Conservation (phyloP, 2,797 vertebrate species). For the Lophotriccus pileatus region DNA sequence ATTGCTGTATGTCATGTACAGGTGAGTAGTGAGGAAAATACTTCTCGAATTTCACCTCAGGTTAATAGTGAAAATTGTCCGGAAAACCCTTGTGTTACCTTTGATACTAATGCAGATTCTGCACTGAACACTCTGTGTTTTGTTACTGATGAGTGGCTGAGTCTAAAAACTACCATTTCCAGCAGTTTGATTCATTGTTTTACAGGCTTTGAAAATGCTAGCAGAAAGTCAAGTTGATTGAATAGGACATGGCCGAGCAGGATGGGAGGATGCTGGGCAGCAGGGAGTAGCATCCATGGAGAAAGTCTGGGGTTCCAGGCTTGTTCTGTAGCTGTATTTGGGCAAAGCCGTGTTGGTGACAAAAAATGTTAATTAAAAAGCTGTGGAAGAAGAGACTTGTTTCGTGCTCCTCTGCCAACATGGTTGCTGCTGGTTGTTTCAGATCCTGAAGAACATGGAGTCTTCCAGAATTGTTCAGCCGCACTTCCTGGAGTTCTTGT, state of each 20-base stretch:
- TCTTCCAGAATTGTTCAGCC: slow-evolving; percentile 82
- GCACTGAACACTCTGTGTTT: background rate
- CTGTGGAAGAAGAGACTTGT: background rate
- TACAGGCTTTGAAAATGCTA: background rate
- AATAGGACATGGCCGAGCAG: background rate
- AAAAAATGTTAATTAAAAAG: background rate
- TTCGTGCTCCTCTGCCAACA: background rate
- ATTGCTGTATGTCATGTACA: background rate
- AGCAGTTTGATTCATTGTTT: background rate
- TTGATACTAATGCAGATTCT: background rate
- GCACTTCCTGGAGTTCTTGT: slow-evolving; percentile 89
- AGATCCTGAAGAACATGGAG: slow-evolving; percentile 92
- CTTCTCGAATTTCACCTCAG: background rate
- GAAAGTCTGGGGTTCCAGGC: background rate
- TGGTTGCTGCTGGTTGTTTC: slow-evolving; percentile 37
- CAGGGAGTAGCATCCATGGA: background rate
- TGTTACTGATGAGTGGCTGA: background rate
- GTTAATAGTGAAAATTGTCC: background rate
- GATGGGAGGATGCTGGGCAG: background rate
- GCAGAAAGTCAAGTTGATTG: background rate
- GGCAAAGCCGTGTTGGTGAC: background rate
- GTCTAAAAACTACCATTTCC: background rate
- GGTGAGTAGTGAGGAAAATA: background rate
- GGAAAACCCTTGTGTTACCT: background rate
- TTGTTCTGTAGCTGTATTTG: background rate